Conservation (phyloP, 2,797 vertebrate species). For the Anolis apletophallus region DNA sequence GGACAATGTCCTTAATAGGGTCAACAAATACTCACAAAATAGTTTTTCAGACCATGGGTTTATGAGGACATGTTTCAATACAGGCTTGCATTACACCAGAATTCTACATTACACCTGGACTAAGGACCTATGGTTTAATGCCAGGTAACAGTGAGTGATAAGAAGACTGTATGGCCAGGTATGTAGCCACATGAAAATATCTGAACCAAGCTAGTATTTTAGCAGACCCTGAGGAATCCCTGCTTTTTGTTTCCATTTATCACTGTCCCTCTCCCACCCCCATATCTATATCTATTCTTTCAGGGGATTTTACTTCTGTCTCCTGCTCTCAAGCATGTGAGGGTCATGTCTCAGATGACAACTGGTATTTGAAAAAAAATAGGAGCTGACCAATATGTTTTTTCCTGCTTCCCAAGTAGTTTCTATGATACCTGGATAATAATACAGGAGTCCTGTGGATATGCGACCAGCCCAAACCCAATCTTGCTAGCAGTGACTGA, state of each 20-base stretch:
- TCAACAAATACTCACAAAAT: too few relatives aligned
- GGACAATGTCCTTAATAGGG: too few relatives aligned
- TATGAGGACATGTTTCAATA: not conserved
- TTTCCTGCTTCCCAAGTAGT: not conserved
- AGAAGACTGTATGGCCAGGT: not conserved
- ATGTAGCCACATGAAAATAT: not conserved
- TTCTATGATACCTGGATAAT: not conserved
- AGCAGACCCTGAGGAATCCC: not conserved
- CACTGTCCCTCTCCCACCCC: not conserved
- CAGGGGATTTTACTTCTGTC: not conserved
- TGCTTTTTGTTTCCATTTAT: not conserved
- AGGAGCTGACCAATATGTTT: not conserved
- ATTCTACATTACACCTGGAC: not conserved
- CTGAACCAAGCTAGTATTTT: not conserved
- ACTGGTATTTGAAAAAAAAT: not conserved
- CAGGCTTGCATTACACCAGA: not conserved
- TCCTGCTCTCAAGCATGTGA: too few relatives aligned
- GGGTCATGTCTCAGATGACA: not conserved
- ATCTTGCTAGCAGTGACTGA: not conserved
- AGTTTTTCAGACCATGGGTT: not conserved
- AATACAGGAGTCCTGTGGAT: not conserved
- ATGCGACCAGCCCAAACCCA: not conserved
- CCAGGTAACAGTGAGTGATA: not conserved
- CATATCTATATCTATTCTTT: not conserved
- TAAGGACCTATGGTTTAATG: not conserved